Base-by-base conservation (phyloP, 2,113 vertebrate genomes). In the Speoplatyrhinus poulsoni region DNA sequence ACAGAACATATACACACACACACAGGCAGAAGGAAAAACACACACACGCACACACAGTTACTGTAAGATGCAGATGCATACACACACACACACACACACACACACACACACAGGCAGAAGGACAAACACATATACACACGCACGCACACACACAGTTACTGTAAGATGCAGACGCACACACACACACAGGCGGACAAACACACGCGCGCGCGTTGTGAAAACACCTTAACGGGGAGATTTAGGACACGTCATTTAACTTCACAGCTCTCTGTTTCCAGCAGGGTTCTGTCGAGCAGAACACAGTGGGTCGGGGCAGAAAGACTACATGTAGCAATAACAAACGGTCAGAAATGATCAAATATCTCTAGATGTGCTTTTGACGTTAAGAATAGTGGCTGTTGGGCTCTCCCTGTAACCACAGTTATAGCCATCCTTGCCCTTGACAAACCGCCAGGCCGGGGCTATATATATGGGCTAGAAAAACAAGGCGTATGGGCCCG, bases 311-410 rank as follows among this genome's bases (percentile, higher is more conserved):
- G 41, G 55, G 33, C 72, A 67, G 72, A 46, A 11, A 36, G 65
- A 69, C 61, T 65, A 46, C 72, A 33, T 86, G 83, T 77, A 73
- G 82, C 85, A 84, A 86, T 80, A 77, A 84, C 81, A 61, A 79
- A 75, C 69, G 78, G 82, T 83, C 83, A 71, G 9, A 78, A 70
- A 81, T 86, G 83, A 88, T 85, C 59, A 80, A 88, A 80, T 75
- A 64, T 6, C 6, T 26, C 57, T 72, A 76, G 70, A 61, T 81
- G 73, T 81, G 77, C 73, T 72, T 80, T 77, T 76, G 83, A 89
- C 83, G 73, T 82, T 81, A 83, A 88, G 82, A 90, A 80, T 76
- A 86, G 83, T 70, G 64, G 79, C 68, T 78, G 67, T 78, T 84
- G 87, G 68, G 76, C 36, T 76, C 57, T 73, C 4, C 1, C 60